Conservation (phyloP, 2,888 invertebrate species). For the Sesia bembeciformis region DNA sequence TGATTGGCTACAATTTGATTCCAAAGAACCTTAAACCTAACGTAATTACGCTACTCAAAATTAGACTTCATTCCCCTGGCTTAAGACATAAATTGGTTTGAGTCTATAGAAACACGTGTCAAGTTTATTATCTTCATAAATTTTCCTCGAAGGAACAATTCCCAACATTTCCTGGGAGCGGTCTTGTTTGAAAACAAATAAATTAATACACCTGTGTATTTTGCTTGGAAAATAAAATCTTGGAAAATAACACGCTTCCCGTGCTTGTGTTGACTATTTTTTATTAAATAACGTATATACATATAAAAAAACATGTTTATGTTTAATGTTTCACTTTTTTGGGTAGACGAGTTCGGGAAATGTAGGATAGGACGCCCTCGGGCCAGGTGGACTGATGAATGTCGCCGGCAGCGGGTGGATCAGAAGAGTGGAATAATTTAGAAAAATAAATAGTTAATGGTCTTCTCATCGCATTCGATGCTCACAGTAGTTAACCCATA, state of each 20-base stretch:
- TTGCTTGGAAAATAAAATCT: background rate
- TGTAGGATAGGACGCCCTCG: too few species aligned
- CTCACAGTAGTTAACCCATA: too few species aligned
- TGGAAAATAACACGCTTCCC: background rate
- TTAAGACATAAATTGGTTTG: background rate
- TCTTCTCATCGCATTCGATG: too few species aligned
- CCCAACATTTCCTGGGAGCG: background rate
- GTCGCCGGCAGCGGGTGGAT: too few species aligned
- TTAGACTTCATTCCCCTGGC: background rate
- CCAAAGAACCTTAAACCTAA: background rate
- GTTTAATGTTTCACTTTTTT: too few species aligned
- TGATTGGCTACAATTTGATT: background rate
- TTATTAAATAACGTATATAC: too few species aligned
- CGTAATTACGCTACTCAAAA: background rate
- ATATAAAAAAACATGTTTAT: too few species aligned
- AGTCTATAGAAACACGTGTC: background rate
- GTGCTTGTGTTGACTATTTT: too few species aligned
- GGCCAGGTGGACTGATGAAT: too few species aligned
- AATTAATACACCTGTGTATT: conserved; percentile 1
- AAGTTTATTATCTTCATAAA: background rate
- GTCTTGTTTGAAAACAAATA: conserved; percentile 2
- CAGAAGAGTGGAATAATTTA: too few species aligned
- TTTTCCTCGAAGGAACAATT: background rate
- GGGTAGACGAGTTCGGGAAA: too few species aligned
- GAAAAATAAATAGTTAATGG: too few species aligned